phyloP scores from a whole-genome alignment of 2,797 vertebrate species.

The Argya squamiceps region DNA sequence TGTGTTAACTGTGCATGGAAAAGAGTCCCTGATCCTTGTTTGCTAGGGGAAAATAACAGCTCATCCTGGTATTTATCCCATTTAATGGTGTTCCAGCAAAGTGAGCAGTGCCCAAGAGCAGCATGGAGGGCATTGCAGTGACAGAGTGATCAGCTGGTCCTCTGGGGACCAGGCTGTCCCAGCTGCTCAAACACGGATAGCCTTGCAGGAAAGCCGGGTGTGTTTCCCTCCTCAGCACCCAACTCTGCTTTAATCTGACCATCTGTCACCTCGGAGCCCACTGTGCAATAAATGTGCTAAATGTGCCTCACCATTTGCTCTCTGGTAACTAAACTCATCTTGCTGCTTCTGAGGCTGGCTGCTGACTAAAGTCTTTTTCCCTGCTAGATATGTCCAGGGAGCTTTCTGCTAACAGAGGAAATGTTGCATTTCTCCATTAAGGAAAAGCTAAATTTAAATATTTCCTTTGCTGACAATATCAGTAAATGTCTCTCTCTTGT shows the following conservation, averaged over 20 bases:
- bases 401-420: slow-evolving; percentile 16
- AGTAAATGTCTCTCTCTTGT: not conserved
- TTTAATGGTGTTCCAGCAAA: not conserved
- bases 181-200: not conserved
- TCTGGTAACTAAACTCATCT: slow-evolving; percentile 13
- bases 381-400: not conserved
- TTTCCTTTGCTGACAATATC: slow-evolving; percentile 36
- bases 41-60: not conserved
- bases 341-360: not conserved
- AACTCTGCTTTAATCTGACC: not conserved
- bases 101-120: not conserved
- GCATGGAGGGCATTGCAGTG: not conserved
- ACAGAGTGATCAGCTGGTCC: not conserved
- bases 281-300: not conserved
- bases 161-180: not conserved
- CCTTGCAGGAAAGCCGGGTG: not conserved
- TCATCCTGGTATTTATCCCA: not conserved
- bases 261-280: slow-evolving; percentile 1
- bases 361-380: slow-evolving; percentile 18
- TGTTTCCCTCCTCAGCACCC: not conserved
- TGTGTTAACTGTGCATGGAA: not conserved
- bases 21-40: not conserved
- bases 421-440: slow-evolving; percentile 25
- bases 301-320: slow-evolving; percentile 3
- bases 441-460: slow-evolving; percentile 37